Base-by-base conservation (phyloP, 2,113 vertebrate genomes). In the Nesogale talazaci region DNA sequence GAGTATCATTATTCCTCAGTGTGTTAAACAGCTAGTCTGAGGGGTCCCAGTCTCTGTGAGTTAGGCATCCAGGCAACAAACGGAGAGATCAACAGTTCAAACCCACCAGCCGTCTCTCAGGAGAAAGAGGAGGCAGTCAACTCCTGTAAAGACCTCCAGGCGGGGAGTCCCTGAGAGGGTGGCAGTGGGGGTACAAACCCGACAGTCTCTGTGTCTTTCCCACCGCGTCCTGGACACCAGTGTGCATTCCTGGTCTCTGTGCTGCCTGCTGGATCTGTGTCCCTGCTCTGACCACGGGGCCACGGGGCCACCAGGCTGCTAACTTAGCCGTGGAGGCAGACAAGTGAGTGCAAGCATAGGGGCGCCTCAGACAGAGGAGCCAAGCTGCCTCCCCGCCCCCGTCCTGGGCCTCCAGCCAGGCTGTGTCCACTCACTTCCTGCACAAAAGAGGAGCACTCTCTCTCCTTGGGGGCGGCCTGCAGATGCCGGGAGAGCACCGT, bases 301-400 rank as follows among this genome's bases (percentile, higher is more conserved):
- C n/a, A n/a, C n/a, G 84, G 23, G 40, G 72, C 23, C 14, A 23
- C 6, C 10, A 2, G 4, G 22, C 36, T 27, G 92, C 38, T 0
- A 0, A 3, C 20, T 9, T 8, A 3, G n/a, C n/a, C n/a, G n/a
- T n/a, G n/a, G n/a, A n/a, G n/a, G 7, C 67, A 65, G 42, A 34
- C 25, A 1, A 15, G 0, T 36, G 57, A 19, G 1, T 36, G 14
- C 0, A 22, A 11, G n/a, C 1, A 5, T 7, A 4, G 1, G 72
- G 4, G 0, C 42, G 6, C 19, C 8, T 5, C 2, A 6, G 29
- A 22, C 57, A 14, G 17, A 3, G 1, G 42, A 2, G 27, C 46
- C 5, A 3, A 12, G 12, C 17, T 17, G 6, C 29, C 23, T 10
- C 31, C 12, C 23, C 9, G 40, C 46, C 52, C 34, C 63, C 3